These are phyloP conservation scores for Rotaria macrura DNA, from an alignment of 2,888 invertebrate genomes.

Conservation along the genomic window DNA sequence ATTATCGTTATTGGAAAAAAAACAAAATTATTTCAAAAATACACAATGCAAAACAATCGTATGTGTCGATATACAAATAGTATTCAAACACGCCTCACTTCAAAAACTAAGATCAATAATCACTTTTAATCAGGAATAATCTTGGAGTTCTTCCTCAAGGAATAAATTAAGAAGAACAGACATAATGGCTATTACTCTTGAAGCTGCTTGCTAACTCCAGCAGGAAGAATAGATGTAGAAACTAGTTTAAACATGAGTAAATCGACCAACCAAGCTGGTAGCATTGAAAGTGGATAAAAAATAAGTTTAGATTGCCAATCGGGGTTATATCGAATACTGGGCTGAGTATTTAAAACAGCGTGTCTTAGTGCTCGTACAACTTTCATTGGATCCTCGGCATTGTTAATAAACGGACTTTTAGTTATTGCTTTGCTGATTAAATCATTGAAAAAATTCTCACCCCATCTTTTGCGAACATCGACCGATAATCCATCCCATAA, in stretches of 20 bases:
- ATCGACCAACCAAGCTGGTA: background rate
- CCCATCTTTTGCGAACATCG: background rate
- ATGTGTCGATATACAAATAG: too few species aligned
- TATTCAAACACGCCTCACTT: too few species aligned
- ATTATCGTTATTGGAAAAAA: too few species aligned
- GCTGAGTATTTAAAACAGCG: background rate
- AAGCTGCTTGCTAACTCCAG: background rate
- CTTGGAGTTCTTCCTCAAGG: too few species aligned
- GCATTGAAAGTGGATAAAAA: background rate
- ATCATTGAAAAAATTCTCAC: background rate
- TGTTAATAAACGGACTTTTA: background rate
- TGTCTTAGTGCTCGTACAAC: background rate
- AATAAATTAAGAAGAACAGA: too few species aligned
- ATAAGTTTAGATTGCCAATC: background rate
- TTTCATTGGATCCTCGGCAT: background rate
- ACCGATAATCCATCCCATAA: background rate
- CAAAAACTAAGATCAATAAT: too few species aligned
- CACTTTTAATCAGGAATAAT: too few species aligned
- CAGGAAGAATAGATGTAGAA: background rate
- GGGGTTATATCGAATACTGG: background rate
- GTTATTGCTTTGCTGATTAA: background rate
- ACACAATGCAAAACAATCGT: too few species aligned
- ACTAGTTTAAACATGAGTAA: background rate
- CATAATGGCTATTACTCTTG: too few species aligned
- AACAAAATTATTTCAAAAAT: too few species aligned